Conservation (phyloP, 1,140 invertebrate genomes). For the Camponotus floridanus region DNA sequence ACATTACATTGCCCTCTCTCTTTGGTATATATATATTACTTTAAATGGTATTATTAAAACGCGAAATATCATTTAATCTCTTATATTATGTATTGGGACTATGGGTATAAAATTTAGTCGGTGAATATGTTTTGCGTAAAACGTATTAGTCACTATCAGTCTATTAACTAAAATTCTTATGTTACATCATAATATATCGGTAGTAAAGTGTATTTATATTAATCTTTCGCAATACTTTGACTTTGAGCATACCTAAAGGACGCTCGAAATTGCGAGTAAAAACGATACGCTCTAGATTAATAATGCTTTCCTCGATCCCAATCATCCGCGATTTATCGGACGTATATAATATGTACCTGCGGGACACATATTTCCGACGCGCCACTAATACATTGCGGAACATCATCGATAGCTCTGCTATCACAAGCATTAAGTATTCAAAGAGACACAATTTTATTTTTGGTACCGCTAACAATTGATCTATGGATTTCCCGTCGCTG, state of each 20-base stretch:
- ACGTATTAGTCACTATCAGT: neutral
- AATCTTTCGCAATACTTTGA: neutral
- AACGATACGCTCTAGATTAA: neutral
- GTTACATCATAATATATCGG: neutral
- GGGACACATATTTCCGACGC: conserved; percentile 24
- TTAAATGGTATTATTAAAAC: conserved; percentile 10
- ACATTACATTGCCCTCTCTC: neutral
- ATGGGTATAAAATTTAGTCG: neutral
- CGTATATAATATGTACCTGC: neutral
- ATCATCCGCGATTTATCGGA: conserved; percentile 1
- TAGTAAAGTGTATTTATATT: conserved; percentile 5
- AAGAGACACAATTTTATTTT: conserved; percentile 43
- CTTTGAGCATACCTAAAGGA: neutral
- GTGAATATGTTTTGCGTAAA: conserved; percentile 22
- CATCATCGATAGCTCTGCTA: conserved; percentile 29
- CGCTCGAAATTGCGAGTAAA: conserved; percentile 16
- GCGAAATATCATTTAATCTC: neutral
- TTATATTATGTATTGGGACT: neutral
- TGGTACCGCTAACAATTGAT: neutral
- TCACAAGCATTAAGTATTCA: conserved; percentile 44
- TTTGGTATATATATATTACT: conserved; percentile 11
- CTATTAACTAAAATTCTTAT: neutral
- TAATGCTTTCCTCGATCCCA: conserved; percentile 14
- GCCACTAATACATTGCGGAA: conserved; percentile 28
- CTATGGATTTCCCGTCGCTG: conserved; percentile 16